phyloP scores from a whole-genome alignment of 1,140 invertebrate genomes.

The Cotesia vestalis region DNA sequence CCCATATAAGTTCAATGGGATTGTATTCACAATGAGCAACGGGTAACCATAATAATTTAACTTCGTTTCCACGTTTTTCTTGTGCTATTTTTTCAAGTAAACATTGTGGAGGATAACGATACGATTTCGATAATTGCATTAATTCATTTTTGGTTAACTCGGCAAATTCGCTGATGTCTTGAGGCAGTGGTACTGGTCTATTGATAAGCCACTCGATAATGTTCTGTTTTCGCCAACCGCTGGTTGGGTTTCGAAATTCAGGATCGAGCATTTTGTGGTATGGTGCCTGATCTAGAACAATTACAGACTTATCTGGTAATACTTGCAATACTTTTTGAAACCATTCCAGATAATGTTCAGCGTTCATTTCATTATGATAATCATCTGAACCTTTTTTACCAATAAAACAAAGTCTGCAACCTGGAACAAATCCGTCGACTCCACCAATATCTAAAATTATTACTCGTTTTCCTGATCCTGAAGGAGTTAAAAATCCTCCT shows the following conservation, averaged over 20 bases:
- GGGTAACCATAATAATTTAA: slow-evolving; percentile 5
- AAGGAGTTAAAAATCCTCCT: slow-evolving; percentile 15
- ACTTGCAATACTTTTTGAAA: slow-evolving; percentile 41
- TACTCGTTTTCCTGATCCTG: slow-evolving; percentile 23
- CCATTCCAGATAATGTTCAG: slow-evolving; percentile 21
- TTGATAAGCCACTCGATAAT: slow-evolving; percentile 12
- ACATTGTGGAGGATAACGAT: too few relatives aligned
- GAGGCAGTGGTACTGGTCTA: slow-evolving; percentile 3
- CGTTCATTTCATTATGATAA: slow-evolving; percentile 26
- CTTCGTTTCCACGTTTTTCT: not conserved
- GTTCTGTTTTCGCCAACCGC: slow-evolving; percentile 5
- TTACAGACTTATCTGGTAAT: slow-evolving; percentile 38
- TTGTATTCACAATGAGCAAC: slow-evolving; percentile 13
- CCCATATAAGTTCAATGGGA: not conserved
- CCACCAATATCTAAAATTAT: slow-evolving; percentile 24
- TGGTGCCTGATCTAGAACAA: slow-evolving; percentile 41
- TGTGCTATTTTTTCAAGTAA: not conserved
- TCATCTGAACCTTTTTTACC: slow-evolving; percentile 5
- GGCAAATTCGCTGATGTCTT: not conserved
- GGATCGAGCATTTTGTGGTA: slow-evolving; percentile 28
- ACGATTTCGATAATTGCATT: not conserved
- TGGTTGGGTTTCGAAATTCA: slow-evolving; percentile 25
- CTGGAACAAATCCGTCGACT: slow-evolving; percentile 20
- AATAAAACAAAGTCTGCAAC: slow-evolving; percentile 12
- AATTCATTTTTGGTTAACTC: not conserved